These are phyloP conservation scores for Notechis scutatus DNA, from an alignment of 2,113 vertebrate species.

Conservation along the genomic window DNA sequence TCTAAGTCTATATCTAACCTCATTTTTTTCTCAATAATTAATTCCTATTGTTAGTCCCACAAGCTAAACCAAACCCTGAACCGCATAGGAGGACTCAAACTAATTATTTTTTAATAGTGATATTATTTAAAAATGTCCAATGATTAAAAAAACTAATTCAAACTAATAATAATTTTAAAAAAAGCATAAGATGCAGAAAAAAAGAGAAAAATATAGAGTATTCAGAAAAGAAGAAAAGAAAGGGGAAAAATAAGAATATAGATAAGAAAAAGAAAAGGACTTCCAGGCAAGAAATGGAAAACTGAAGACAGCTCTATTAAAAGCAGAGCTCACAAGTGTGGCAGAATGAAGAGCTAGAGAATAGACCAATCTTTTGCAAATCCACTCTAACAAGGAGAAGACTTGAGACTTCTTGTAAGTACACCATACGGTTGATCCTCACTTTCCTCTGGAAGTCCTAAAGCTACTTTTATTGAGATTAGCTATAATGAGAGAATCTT, in stretches of 20 bases:
- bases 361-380: neutral
- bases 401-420: neutral
- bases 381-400: neutral
- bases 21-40: neutral
- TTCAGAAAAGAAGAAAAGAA: neutral
- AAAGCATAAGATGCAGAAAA: neutral
- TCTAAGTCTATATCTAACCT: neutral
- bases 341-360: neutral
- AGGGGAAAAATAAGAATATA: neutral
- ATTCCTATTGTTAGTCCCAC: neutral
- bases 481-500: neutral
- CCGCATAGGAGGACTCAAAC: neutral
- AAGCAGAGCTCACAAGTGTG: neutral
- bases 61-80: neutral
- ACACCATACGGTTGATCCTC: neutral
- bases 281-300: neutral
- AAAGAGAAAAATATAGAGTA: neutral
- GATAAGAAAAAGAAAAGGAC: neutral
- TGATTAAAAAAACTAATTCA: neutral
- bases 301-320: neutral
- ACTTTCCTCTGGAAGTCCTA: neutral
- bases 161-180: neutral
- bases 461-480: neutral
- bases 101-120: neutral
- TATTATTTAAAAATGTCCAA: neutral